These are phyloP conservation scores for Limnothrissa miodon DNA, from an alignment of 2,113 vertebrate genomes.

Conservation along the genomic window DNA sequence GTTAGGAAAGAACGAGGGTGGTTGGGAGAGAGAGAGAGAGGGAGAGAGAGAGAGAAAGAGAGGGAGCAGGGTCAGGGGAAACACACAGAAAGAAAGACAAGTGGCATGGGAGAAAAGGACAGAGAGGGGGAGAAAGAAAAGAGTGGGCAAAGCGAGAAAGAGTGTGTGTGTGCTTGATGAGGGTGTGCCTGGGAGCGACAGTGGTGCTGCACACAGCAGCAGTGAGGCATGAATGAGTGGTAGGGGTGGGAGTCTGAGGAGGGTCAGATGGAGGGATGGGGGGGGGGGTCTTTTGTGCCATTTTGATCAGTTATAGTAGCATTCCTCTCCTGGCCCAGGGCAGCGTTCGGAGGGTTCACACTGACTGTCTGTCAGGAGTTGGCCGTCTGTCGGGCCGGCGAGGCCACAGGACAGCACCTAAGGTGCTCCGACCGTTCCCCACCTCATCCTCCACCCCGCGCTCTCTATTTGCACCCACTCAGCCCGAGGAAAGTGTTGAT, in stretches of 20 bases:
- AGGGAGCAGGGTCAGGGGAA: no score
- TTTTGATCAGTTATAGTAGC: background rate
- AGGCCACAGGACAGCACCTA: background rate
- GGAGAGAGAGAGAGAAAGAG: background rate
- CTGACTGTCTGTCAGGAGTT: background rate
- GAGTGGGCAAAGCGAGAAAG: background rate
- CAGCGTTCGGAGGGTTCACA: no score
- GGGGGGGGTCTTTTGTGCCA: background rate
- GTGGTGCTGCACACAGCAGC: slow-evolving; percentile 7
- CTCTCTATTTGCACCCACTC: background rate
- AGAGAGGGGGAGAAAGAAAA: background rate
- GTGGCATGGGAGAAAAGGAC: background rate
- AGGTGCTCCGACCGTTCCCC: background rate
- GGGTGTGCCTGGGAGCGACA: slow-evolving; percentile 5
- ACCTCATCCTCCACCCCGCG: background rate
- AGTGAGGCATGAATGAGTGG: slow-evolving; percentile 3
- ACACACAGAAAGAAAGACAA: background rate
- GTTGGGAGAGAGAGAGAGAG: background rate
- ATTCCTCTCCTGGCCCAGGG: background rate
- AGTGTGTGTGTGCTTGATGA: background rate
- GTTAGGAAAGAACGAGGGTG: no score
- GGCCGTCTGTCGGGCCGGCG: no score
- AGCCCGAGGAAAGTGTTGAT: background rate
- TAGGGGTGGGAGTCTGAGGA: background rate
- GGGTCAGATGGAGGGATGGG: background rate